A percentile compares a stretch with the other conserved stretches of the same genome.
Evolutionary conservation across 1,140 invertebrate species (phyloP).

Genomic region (Copidosoma floridanum): DNA sequence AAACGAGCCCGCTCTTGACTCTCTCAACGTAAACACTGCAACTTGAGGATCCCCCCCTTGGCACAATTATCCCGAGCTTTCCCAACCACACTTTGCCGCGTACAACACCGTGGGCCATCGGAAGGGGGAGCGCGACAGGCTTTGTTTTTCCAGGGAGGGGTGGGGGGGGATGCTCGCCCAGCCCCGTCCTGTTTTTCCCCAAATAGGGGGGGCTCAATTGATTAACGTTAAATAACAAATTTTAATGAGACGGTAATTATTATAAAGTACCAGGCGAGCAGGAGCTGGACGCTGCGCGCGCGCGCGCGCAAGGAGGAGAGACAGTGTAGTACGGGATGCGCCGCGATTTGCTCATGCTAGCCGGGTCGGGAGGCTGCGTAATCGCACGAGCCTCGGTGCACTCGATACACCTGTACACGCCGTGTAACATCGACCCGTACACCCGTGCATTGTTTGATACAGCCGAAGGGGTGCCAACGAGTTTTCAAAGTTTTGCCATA

Average conservation of each 20-base stretch:
- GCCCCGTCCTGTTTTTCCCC: too few relatives aligned
- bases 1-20: too few relatives aligned
- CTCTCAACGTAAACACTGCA: too few relatives aligned
- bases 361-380: constrained; percentile 49
- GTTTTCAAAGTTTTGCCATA: background rate
- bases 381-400: constrained; percentile 35
- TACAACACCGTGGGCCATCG: too few relatives aligned
- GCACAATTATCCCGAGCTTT: too few relatives aligned
- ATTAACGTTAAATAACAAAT: constrained; percentile 56
- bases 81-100: too few relatives aligned
- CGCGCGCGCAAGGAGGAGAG: constrained; percentile 27
- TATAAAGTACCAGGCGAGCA: constrained; percentile 54
- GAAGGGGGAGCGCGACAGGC: too few relatives aligned
- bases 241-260: constrained; percentile 56
- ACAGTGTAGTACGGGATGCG: constrained; percentile 6
- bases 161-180: too few relatives aligned
- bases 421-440: background rate
- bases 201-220: too few relatives aligned
- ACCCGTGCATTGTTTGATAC: background rate
- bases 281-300: constrained; percentile 30
- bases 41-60: too few relatives aligned
- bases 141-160: too few relatives aligned
- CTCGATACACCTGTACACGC: background rate
- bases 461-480: background rate
- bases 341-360: constrained; percentile 41